These are phyloP conservation scores for Drosophila obscura DNA, from an alignment of 1,140 invertebrate species.

Conservation along the genomic window DNA sequence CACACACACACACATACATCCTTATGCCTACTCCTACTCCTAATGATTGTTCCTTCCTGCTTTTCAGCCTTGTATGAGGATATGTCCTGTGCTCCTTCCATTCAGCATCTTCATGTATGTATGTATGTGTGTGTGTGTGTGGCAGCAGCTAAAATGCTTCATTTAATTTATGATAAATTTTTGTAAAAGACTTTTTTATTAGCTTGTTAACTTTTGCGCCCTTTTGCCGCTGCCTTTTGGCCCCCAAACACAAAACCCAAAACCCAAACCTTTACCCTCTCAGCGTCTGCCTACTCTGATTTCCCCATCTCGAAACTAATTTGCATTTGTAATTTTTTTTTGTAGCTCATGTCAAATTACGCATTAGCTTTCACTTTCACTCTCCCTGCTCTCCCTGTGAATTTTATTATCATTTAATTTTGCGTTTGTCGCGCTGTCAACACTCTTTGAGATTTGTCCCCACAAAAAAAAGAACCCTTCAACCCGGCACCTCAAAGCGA, in stretches of 20 bases:
- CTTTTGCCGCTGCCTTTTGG: slow-evolving; percentile 31
- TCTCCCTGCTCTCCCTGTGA: slow-evolving; percentile 28
- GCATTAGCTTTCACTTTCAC: slow-evolving; percentile 70
- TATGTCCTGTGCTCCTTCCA: slow-evolving; percentile 29
- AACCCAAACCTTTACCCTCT: slow-evolving; percentile 4
- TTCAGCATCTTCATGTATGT: slow-evolving; percentile 7
- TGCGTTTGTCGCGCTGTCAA: slow-evolving; percentile 66
- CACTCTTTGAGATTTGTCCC: slow-evolving; percentile 52
- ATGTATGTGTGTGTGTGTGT: not conserved
- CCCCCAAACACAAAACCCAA: slow-evolving; percentile 5
- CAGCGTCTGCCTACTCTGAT: not conserved
- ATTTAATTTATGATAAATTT: slow-evolving; percentile 81
- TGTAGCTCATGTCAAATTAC: slow-evolving; percentile 77
- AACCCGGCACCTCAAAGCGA: not conserved
- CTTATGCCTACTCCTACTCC: slow-evolving; percentile 1
- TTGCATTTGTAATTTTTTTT: slow-evolving; percentile 82
- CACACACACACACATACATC: slow-evolving; percentile 1
- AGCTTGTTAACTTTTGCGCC: slow-evolving; percentile 73
- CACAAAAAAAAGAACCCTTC: no score
- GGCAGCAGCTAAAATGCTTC: slow-evolving; percentile 73
- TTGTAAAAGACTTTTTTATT: slow-evolving; percentile 77
- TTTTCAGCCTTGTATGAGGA: slow-evolving; percentile 29
- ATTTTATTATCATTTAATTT: slow-evolving; percentile 80
- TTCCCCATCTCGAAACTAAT: slow-evolving; percentile 53
- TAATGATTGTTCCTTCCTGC: slow-evolving; percentile 21